These are phyloP conservation scores for Hymenochirus boettgeri DNA, from an alignment of 2,113 vertebrate genomes.

Conservation along the genomic window DNA sequence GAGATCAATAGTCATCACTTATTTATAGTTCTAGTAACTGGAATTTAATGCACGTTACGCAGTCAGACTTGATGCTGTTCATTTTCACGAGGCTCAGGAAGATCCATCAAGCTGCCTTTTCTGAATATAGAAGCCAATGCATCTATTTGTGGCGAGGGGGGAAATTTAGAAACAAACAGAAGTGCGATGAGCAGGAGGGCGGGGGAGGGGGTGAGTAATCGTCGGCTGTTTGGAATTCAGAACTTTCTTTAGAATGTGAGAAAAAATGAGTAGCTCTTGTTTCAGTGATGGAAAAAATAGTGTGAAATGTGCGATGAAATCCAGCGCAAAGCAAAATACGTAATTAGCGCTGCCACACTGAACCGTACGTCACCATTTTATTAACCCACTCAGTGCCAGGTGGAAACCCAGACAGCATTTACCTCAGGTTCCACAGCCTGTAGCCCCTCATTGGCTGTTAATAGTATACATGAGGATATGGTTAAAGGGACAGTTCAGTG, in stretches of 20 bases:
- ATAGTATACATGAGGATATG: too few relatives aligned
- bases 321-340: conserved; percentile 18
- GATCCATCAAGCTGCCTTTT: conserved; percentile 45
- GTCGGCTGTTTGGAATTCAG: conserved; percentile 17
- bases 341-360: conserved; percentile 2
- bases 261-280: conserved; percentile 28
- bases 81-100: conserved; percentile 43
- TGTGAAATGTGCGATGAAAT: conserved; percentile 30
- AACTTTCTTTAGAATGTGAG: conserved; percentile 24
- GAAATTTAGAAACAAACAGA: conserved; percentile 10
- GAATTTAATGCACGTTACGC: conserved; percentile 54
- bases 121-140: conserved; percentile 43
- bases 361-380: too few relatives aligned
- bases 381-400: too few relatives aligned
- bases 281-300: conserved; percentile 31
- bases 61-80: conserved; percentile 45
- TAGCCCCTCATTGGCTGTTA: too few relatives aligned
- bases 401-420: too few relatives aligned
- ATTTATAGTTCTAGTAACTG: conserved; percentile 58
- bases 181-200: conserved; percentile 6
- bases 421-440: too few relatives aligned
- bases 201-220: conserved; percentile 30
- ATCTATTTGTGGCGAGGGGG: conserved; percentile 20
- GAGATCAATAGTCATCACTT: conserved; percentile 52
- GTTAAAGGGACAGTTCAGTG: too few relatives aligned